Conservation (phyloP, 2,888 invertebrate species). For the Eupithecia dodoneata region DNA sequence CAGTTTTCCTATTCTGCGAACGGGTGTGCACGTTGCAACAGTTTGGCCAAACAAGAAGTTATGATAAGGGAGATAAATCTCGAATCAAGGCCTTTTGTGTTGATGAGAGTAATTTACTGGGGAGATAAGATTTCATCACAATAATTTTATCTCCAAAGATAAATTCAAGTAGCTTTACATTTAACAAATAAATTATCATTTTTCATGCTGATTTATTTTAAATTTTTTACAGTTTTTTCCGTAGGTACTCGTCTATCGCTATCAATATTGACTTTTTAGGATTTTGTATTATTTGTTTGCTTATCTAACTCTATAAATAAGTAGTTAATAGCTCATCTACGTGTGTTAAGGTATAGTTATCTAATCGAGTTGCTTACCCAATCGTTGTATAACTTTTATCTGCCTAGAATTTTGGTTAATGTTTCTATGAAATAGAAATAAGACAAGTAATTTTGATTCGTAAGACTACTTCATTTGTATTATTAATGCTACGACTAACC, state of each 20-base stretch:
- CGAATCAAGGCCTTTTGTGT: conserved; percentile 28
- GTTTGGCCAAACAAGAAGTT: conserved; percentile 34
- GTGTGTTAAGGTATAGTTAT: conserved; percentile 17
- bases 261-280: neutral
- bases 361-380: conserved; percentile 20
- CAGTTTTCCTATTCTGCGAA: conserved; percentile 48
- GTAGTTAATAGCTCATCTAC: neutral
- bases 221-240: neutral
- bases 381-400: conserved; percentile 16
- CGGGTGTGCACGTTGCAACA: conserved; percentile 32
- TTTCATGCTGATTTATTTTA: neutral
- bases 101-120: conserved; percentile 4
- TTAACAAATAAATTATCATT: neutral
- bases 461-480: conserved; percentile 34
- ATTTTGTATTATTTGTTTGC: neutral
- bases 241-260: neutral
- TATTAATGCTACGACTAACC: conserved; percentile 49
- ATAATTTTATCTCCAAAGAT: neutral
- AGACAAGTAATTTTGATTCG: neutral
- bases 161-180: neutral
- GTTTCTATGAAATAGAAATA: conserved; percentile 4
- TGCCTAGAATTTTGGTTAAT: conserved; percentile 4
- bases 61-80: conserved; percentile 43
- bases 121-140: conserved; percentile 7
- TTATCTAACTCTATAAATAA: neutral